Evolutionary conservation across 2,113 vertebrate genomes (phyloP), one percentile per base, ranked within the genome.

Genomic region (Saguinus midas): DNA sequence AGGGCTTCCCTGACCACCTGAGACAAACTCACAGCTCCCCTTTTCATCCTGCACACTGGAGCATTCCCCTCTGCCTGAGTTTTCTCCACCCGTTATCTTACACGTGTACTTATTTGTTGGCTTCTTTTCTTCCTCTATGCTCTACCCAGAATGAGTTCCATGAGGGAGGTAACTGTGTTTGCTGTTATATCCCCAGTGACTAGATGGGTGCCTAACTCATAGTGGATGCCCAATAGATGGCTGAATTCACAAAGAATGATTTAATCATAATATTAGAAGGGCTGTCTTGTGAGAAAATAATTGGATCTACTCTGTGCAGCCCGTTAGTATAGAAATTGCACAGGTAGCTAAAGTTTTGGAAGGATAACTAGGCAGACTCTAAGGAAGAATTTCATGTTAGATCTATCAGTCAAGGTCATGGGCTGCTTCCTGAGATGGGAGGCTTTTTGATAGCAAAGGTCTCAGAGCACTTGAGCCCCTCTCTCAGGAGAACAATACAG

Each of bases 1-100:
- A 81, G 23, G 1, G 0, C 29, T 75, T 23, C 45, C 11, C 21
- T 68, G n/a, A 48, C 23, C 14, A 40, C 32, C 32, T 1, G 8
- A 57, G 11, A 37, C 13, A n/a, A 68, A 57, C 12, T 45, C 29
- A 0, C 1, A 13, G 72, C 11, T 58, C 18, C 32, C 4, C 5
- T 29, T 20, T 16, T 25, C 3, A 55, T 21, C 32, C 4, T 3
- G 5, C 0, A 4, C 0, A 0, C 3, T 18, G 4, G 12, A 75
- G 3, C 3, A 11, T 57, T 52, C 45, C 23, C 18, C n/a, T 81
- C 75, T 78, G 43, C 52, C 37, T 66, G 35, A 25, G 50, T 73
- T 78, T 57, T 89, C 79, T 83, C 25, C 43, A 10, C 57, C 43
- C 16, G 3, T 8, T 7, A 29, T 14, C 32, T 80, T 58, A 55